Base-by-base conservation (phyloP, 30 jellyfish, hydroid and myxozoan genomes). In the Aurelia coerulea region DNA sequence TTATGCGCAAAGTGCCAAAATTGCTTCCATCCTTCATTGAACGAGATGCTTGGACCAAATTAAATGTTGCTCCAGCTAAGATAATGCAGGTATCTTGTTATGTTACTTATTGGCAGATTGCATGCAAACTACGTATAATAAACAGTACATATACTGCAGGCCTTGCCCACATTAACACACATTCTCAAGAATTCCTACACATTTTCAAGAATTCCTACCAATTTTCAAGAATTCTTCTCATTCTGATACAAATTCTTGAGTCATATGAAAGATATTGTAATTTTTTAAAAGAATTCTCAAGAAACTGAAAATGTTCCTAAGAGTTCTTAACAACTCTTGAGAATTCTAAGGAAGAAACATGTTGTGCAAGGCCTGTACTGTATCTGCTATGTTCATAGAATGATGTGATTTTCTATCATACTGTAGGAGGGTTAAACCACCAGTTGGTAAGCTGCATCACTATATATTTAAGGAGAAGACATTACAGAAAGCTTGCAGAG, bases 11-110 rank as follows among this genome's bases (percentile, higher is more conserved):
- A 52, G 73, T 74, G 50, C 85, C 85, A 74, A 70, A 74, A 76
- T 58, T 74, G 58, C 73, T 74, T n/a, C 85, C 85, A 31, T 74
- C 85, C 42, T 73, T 37, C 85, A 58, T 74, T 74, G 85, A 74
- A 58, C 76, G 85, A 29, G 85, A 74, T 71, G 63, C 81, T 37
- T 71, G 81, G 81, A 71, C 81, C 81, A 71, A 71, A 50, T 50
- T 71, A 15, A 71, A 71, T 33, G 81, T 71, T 71, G 81, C 81
- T 50, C 81, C 81, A 71, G 81, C 81, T 37, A 71, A 74, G 73
- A 74, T 74, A 58, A 74, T 74, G 73, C 85, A 74, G 85, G 85
- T 74, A 74, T 74, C 42, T 10, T 52, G 1, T 58, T 50, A 74
- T 8, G 58, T 50, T 74, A 74, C 37, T 13, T 37, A 17, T 18